A percentile compares a stretch with the other conserved stretches of the same genome.
These are phyloP conservation scores for Oncorhynchus keta DNA, from an alignment of 2,113 vertebrate species.

Conservation along the genomic window DNA sequence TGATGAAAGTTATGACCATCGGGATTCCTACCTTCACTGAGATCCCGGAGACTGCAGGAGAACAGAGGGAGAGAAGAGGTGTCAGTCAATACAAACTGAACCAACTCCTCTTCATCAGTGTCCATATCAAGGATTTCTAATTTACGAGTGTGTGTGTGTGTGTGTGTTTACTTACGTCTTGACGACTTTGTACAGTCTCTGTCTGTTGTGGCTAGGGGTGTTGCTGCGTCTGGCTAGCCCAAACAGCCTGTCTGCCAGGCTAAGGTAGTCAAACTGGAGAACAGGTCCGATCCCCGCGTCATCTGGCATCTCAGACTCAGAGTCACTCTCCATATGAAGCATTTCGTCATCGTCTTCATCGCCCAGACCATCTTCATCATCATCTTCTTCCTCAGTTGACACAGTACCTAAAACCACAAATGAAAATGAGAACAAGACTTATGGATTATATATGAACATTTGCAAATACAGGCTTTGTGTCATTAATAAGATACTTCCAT, in stretches of 20 bases:
- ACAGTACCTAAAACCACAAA: constrained; percentile 30
- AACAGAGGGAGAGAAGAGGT: constrained; percentile 21
- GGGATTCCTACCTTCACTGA: constrained; percentile 81
- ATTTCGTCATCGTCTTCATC: constrained; percentile 44
- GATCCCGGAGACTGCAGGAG: constrained; percentile 78
- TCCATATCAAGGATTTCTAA: not conserved
- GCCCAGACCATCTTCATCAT: not conserved
- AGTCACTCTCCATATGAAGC: constrained; percentile 27
- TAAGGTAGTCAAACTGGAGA: constrained; percentile 90
- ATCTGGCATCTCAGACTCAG: constrained; percentile 20
- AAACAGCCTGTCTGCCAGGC: constrained; percentile 81
- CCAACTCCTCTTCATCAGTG: not conserved
- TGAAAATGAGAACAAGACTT: no score
- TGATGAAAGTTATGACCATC: no score
- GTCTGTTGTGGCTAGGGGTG: constrained; percentile 78
- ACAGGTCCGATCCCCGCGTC: constrained; percentile 58
- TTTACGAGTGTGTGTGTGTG: not conserved
- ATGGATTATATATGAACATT: no score
- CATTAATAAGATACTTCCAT: no score
- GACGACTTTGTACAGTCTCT: constrained; percentile 82
- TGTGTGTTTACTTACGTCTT: constrained; percentile 78
- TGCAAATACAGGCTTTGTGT: no score
- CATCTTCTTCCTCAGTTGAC: constrained; percentile 4
- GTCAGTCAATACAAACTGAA: not conserved
- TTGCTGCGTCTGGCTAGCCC: constrained; percentile 72